Evolutionary conservation across 1,140 invertebrate genomes (phyloP), one percentile per base, ranked within the genome.

Genomic region (Triops longicaudatus): DNA sequence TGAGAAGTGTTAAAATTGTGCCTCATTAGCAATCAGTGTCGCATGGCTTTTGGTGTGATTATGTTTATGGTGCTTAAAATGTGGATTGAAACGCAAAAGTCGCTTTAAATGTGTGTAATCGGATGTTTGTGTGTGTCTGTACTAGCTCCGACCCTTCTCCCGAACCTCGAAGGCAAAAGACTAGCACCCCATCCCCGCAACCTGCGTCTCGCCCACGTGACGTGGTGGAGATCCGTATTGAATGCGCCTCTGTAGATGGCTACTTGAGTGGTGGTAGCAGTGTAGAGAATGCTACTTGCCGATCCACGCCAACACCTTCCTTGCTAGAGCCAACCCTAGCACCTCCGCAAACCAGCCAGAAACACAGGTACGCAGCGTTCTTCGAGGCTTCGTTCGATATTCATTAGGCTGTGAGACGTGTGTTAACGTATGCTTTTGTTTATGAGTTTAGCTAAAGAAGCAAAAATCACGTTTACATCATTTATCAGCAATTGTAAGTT

Each of bases 201-300:
- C 50, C n/a, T 22, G 50, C 22, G 17, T 63, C 50, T 63, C 50
- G 50, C 50, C 50, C 50, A 63, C 22, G 50, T 63, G 50, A 63
- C 50, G 77, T 80, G 7, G 31, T 80, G 76, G 80, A 80, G 72
- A 81, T 80, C n/a, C 77, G 79, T 1, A 80, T 79, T 44, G 81
- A 81, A 76, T 80, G 79, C 42, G 79, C 79, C 12, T 80, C 80
- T 77, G 80, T 80, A 28, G 78, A 78, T 77, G 73, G 27, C 17
- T 26, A 73, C 28, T 27, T 75, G 74, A 42, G 63, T 44, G 42
- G 75, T 26, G 72, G 22, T 27, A 77, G 50, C 41, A 28, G 28
- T 17, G 27, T 44, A 7, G 43, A 41, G 27, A 76, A 10, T 31
- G 50, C 75, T 17, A 43, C 27, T 76, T 43, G 27, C 44, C 50